Evolutionary conservation across 2,888 invertebrate genomes (phyloP).

Genomic region (Cenopis cana): DNA sequence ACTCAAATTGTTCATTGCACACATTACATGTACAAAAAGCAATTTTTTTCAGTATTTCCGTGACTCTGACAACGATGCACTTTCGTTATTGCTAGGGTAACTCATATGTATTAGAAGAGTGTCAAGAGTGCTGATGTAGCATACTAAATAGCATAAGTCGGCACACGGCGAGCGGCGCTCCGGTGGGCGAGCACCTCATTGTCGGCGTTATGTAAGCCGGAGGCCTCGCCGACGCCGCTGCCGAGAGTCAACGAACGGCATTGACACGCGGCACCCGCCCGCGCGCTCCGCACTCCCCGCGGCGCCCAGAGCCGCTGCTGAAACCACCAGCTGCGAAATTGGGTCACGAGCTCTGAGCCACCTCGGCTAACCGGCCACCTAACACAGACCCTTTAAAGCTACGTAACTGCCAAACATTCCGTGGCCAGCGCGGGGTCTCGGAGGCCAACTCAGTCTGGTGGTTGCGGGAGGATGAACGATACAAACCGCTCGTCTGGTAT

Average conservation of each 20-base stretch:
- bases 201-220: slow-evolving; percentile 84
- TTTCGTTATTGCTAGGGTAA: not conserved
- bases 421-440: slow-evolving; percentile 44
- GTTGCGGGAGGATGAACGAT: slow-evolving; percentile 59
- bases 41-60: too few species aligned
- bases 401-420: slow-evolving; percentile 43
- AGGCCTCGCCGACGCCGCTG: slow-evolving; percentile 81
- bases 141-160: slow-evolving; percentile 27
- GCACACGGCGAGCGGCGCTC: slow-evolving; percentile 17
- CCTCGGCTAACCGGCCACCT: slow-evolving; percentile 70
- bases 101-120: not conserved
- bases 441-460: slow-evolving; percentile 56
- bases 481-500: slow-evolving; percentile 46
- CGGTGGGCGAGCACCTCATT: slow-evolving; percentile 59
- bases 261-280: slow-evolving; percentile 79
- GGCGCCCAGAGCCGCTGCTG: slow-evolving; percentile 75
- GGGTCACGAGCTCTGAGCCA: slow-evolving; percentile 81
- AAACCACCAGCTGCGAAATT: slow-evolving; percentile 85
- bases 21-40: too few species aligned
- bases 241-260: slow-evolving; percentile 84
- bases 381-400: slow-evolving; percentile 64
- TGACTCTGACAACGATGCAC: not conserved
- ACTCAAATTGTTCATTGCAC: too few species aligned
- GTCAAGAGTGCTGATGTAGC: slow-evolving; percentile 9
- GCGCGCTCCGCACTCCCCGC: slow-evolving; percentile 58